Evolutionary conservation across 2,888 invertebrate species (phyloP).

Genomic region (Gandaritis pyraliata): DNA sequence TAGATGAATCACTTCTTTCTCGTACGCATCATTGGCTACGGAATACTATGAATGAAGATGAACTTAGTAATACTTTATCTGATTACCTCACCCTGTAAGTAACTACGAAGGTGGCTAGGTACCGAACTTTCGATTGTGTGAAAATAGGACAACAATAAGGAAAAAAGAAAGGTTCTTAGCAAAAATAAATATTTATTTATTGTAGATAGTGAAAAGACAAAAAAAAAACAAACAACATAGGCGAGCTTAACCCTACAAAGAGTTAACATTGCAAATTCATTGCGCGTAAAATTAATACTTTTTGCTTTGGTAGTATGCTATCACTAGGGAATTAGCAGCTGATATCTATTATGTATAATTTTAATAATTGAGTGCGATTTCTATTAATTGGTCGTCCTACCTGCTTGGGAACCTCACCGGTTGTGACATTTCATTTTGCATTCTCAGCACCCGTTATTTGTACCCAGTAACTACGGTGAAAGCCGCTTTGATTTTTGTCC

Average conservation of each 20-base stretch:
- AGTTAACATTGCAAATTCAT: too few species aligned
- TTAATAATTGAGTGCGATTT: neutral
- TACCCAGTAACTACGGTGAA: slow-evolving; percentile 15
- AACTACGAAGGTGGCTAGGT: neutral
- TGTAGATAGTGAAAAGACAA: too few species aligned
- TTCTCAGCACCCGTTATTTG: slow-evolving; percentile 9
- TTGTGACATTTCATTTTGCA: slow-evolving; percentile 12
- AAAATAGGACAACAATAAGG: too few species aligned
- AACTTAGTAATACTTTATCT: slow-evolving; percentile 7
- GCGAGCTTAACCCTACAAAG: too few species aligned
- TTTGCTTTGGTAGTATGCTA: neutral
- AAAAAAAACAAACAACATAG: too few species aligned
- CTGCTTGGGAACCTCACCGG: neutral
- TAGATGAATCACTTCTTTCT: slow-evolving; percentile 21
- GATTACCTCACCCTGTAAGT: neutral
- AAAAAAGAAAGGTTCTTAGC: too few species aligned
- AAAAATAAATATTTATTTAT: too few species aligned
- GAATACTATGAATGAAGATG: slow-evolving; percentile 14
- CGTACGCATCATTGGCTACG: slow-evolving; percentile 22
- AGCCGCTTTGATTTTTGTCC: slow-evolving; percentile 7
- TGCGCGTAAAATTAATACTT: too few species aligned
- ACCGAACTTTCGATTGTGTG: too few species aligned
- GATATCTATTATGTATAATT: neutral
- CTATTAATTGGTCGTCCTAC: slow-evolving; percentile 1
- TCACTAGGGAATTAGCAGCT: neutral